phyloP scores from a whole-genome alignment of 2,888 invertebrate genomes.

The Chymomyza amoena region DNA sequence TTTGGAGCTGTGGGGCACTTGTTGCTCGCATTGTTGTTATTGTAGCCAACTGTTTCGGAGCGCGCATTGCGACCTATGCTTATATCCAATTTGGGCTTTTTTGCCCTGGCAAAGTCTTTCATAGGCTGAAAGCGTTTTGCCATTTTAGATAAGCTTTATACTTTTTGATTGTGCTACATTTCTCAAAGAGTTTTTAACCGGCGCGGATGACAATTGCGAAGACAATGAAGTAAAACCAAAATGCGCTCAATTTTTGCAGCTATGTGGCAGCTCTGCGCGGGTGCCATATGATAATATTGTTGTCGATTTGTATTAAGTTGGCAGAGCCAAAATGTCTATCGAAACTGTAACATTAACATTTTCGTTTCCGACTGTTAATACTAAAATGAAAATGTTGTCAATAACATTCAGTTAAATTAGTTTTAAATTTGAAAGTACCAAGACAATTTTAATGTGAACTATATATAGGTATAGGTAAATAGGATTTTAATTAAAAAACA shows the following conservation, averaged over 20 bases:
- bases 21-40: not conserved
- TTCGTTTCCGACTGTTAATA: not conserved
- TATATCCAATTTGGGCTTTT: slow-evolving; percentile 74
- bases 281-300: not conserved
- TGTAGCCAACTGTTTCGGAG: slow-evolving; percentile 7
- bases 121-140: slow-evolving; percentile 68
- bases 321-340: not conserved
- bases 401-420: not conserved
- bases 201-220: not conserved
- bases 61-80: slow-evolving; percentile 49
- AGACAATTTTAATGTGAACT: too few species aligned
- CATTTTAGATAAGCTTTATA: slow-evolving; percentile 41
- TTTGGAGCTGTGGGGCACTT: slow-evolving; percentile 7
- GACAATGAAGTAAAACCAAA: not conserved
- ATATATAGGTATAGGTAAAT: too few species aligned
- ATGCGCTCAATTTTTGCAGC: not conserved
- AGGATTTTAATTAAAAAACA: too few species aligned
- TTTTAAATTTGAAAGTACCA: not conserved
- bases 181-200: not conserved
- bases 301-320: not conserved
- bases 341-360: not conserved
- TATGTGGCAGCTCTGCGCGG: not conserved
- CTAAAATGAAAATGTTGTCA: not conserved
- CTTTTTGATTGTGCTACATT: not conserved
- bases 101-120: slow-evolving; percentile 68